Base-by-base conservation (phyloP, 2,113 vertebrate species). In the Panurus biarmicus region DNA sequence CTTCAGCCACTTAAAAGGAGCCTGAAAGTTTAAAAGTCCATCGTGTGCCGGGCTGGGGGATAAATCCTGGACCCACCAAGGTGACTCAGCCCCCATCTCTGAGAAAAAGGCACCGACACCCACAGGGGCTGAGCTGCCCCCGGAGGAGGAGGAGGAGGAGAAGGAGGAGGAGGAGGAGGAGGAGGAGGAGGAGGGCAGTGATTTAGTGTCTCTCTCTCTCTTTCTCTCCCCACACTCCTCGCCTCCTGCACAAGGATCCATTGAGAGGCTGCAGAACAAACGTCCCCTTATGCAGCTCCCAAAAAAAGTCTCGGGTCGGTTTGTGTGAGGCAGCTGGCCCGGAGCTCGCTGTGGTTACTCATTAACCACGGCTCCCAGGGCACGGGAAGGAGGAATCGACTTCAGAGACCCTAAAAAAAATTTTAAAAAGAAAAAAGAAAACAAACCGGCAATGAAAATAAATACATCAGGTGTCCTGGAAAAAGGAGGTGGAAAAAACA, bases 191-290 rank as follows among this genome's bases (percentile, higher is more conserved):
- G 95, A 96, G 97, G 29, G 95, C 97, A 64, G 96, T 98, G 98
- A 98, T 98, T 98, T 97, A 96, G 93, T 69, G 96, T 88, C 95
- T 95, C 95, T 96, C 95, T 95, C 95, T 96, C 93, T 95, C 95
- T 97, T 95, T 97, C 97, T 96, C 97, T 98, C 97, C 98, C 98
- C 97, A 95, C 98, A 93, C 98, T 98, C 97, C 97, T 97, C 95
- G 98, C 98, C 97, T 98, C 97, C 97, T 81, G 98, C 98, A 99
- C 98, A 99, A 98, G 98, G 98, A 98, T 97, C 98, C 95, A 98
- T 99, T 99, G 98, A 99, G 97, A 97, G 97, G 96, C 95, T 92
- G 95, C 97, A 97, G 98, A 99, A 99, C 98, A 99, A 99, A 98
- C 95, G 98, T 96, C 98, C 98, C 98, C 98, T 99, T 99, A 99